Conservation (phyloP, 1,140 invertebrate species). For the Drosophila novamexicana region DNA sequence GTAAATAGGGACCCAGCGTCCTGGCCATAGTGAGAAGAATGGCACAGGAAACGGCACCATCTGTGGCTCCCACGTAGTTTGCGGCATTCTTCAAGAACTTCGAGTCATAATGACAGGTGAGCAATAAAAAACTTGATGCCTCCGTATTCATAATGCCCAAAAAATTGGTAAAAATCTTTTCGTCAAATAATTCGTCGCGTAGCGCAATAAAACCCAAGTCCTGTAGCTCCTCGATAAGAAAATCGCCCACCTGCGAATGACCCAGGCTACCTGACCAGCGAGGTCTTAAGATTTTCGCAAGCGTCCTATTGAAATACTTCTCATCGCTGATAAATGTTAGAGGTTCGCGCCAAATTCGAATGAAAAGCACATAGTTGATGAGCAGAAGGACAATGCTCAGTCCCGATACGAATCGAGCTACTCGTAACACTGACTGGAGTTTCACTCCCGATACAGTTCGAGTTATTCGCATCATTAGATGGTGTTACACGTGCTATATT, state of each 20-base stretch:
- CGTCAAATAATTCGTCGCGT: conserved; percentile 10
- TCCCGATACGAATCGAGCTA: not conserved
- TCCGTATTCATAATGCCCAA: conserved; percentile 32
- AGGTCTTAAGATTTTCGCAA: conserved; percentile 90
- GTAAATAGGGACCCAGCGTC: conserved; percentile 16
- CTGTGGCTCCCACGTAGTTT: conserved; percentile 30
- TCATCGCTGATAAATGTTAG: conserved; percentile 82
- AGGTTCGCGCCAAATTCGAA: not conserved
- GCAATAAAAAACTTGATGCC: conserved; percentile 18
- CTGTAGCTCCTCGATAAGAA: conserved; percentile 80
- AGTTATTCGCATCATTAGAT: not conserved
- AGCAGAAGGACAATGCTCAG: conserved; percentile 1
- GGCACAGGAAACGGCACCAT: conserved; percentile 51
- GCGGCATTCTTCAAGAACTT: not conserved
- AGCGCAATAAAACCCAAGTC: conserved; percentile 21
- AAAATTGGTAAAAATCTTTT: conserved; percentile 24
- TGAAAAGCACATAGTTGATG: not conserved
- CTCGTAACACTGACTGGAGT: not conserved
- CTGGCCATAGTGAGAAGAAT: conserved; percentile 46
- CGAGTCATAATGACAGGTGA: conserved; percentile 54
- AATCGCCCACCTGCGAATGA: conserved; percentile 89
- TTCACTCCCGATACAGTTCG: too few species aligned
- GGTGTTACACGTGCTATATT: not conserved
- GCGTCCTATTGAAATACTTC: conserved; percentile 86
- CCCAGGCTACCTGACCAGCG: conserved; percentile 89